Conservation (phyloP, 2,797 vertebrate species). For the Gastrophryne carolinensis region DNA sequence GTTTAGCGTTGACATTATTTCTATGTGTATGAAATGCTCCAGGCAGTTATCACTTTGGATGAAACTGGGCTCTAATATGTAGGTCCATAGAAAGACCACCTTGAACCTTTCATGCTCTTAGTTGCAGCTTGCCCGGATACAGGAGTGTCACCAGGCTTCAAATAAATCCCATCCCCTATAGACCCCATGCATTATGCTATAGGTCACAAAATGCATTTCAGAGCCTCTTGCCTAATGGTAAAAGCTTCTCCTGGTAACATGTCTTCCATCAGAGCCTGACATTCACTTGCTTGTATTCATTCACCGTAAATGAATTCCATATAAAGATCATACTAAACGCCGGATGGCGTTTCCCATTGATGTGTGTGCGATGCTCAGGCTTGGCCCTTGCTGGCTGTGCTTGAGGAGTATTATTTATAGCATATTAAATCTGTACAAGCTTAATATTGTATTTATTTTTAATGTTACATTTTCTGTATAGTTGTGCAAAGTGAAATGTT, state of each 20-base stretch:
- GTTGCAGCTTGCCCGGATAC: too few species aligned
- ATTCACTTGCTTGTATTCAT: neutral
- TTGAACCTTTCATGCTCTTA: too few species aligned
- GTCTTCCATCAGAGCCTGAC: neutral
- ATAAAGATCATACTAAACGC: conserved; percentile 25
- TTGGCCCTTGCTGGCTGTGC: neutral
- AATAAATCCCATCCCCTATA: conserved; percentile 20
- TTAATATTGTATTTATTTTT: too few species aligned
- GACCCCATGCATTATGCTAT: neutral
- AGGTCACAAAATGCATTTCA: conserved; percentile 7
- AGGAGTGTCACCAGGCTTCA: conserved; percentile 6
- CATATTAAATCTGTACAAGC: too few species aligned
- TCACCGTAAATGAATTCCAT: neutral
- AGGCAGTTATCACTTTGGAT: too few species aligned
- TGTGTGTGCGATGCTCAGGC: neutral
- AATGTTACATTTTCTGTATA: too few species aligned
- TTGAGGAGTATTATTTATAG: neutral
- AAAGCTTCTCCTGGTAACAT: neutral
- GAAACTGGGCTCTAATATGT: too few species aligned
- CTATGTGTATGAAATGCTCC: too few species aligned
- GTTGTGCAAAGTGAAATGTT: too few species aligned
- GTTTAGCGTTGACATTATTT: too few species aligned
- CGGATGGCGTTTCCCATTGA: conserved; percentile 23
- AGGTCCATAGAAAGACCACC: too few species aligned
- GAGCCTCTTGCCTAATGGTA: neutral